Percentiles rank a stretch among this genome's conserved stretches.
phyloP scores from a whole-genome alignment of 2,797 vertebrate species.

The Cichlasoma orientale region DNA sequence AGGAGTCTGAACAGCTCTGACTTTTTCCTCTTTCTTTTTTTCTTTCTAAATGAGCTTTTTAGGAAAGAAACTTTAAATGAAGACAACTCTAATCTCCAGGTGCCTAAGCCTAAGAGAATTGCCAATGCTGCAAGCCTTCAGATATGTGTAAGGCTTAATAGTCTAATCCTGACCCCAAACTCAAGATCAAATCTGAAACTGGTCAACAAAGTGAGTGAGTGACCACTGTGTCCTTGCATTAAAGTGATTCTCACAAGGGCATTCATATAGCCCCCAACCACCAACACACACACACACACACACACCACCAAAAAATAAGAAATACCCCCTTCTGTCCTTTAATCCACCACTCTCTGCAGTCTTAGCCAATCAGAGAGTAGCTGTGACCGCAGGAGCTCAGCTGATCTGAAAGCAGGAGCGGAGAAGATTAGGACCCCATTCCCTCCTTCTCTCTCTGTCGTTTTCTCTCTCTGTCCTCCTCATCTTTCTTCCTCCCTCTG shows the following conservation, averaged over 20 bases:
- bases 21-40: neutral
- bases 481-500: conserved; percentile 31
- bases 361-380: conserved; percentile 55
- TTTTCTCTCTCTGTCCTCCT: conserved; percentile 40
- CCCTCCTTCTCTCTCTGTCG: conserved; percentile 49
- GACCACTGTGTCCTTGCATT: neutral
- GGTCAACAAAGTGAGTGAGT: neutral
- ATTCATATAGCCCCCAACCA: neutral
- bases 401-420: conserved; percentile 52
- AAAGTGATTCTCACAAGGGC: conserved; percentile 22
- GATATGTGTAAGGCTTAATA: neutral
- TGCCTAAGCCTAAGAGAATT: neutral
- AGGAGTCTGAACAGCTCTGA: neutral
- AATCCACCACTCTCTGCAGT: conserved; percentile 48
- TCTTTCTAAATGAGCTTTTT: neutral
- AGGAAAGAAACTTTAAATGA: neutral
- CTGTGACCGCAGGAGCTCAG: conserved; percentile 49
- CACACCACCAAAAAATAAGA: conserved; percentile 38
- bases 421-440: conserved; percentile 73
- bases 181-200: neutral
- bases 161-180: conserved; percentile 5
- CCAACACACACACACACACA: neutral
- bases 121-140: neutral
- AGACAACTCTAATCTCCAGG: neutral
- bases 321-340: conserved; percentile 48